Base-by-base conservation (phyloP, 64 coral and sea anemone genomes). In the Montipora cactus region DNA sequence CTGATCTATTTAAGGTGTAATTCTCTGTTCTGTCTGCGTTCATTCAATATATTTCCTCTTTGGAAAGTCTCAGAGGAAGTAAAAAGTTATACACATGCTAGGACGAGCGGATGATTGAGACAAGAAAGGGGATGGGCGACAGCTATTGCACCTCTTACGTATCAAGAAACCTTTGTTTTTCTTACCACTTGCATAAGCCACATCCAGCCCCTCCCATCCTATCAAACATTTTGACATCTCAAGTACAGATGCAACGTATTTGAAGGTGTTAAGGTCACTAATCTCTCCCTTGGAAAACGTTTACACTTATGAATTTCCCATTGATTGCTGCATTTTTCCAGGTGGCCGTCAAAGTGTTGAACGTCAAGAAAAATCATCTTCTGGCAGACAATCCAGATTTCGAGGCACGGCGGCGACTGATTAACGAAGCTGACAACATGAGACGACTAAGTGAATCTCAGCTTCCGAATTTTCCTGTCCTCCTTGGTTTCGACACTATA, bases 401-500 rank as follows among this genome's bases (percentile, higher is more conserved):
- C 47, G 7, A 69, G 4, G 82, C 62, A 3, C 53, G 45, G 4
- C 19, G 73, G 61, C 74, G 81, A 3, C 74, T 93, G 8, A 76
- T 79, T 0, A 11, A 57, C 19, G 92, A 93, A 88, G 84, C 77
- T 10, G 61, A 93, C 16, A 55, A 25, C 59, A 8, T 93, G 47
- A 23, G 84, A 23, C 45, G 75, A 21, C 10, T 93, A 28, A 88
- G 79, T 25, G 5, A 16, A 5, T 66, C 15, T 6, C 83, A n/a
- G 5, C 91, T 88, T 19, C 74, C 82, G 20, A 93, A 93, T 13
- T 78, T 93, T 68, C 83, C 73, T 0, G 49, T 61, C 19, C 74
- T 93, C 11, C 67, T 93, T 11, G 91, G 51, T 5, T 87, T 78
- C 45, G 75, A 93, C 12, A 93, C 91, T 1, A 67, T 48, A 67